Percentiles rank a stretch among this genome's conserved stretches.
These are phyloP conservation scores for Petroica traversi DNA, from an alignment of 2,113 vertebrate species.

Conservation along the genomic window DNA sequence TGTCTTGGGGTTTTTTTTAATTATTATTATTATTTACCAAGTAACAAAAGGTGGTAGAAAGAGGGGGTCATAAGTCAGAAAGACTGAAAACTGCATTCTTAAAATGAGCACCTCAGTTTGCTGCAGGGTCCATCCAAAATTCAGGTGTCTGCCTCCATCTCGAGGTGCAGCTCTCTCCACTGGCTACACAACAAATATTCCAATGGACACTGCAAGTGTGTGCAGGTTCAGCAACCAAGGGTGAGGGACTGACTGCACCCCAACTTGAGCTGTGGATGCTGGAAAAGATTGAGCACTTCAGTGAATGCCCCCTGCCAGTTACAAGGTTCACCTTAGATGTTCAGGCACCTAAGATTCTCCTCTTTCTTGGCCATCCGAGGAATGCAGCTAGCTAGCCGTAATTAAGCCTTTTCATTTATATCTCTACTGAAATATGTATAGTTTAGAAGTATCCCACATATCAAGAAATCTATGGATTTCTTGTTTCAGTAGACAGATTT, in stretches of 20 bases:
- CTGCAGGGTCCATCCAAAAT: neutral
- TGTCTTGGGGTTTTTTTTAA: neutral
- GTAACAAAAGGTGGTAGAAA: neutral
- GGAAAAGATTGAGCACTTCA: neutral
- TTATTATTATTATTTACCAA: neutral
- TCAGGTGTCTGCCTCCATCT: neutral
- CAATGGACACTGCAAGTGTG: neutral
- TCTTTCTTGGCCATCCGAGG: neutral
- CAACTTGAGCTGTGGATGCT: neutral
- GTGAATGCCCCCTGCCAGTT: neutral
- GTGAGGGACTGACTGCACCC: neutral
- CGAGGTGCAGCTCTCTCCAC: neutral
- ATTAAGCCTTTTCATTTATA: neutral
- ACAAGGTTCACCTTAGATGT: neutral
- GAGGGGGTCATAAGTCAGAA: neutral
- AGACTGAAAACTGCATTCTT: neutral
- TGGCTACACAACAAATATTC: fast-evolving
- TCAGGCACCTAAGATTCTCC: neutral
- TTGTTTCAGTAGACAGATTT: neutral
- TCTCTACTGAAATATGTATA: neutral
- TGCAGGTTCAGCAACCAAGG: neutral
- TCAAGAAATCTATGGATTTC: neutral
- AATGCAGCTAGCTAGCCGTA: neutral
- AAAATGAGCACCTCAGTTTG: neutral
- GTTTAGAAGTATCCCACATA: neutral